Conservation (phyloP, 1,140 invertebrate species). For the Coenobita brevimanus region DNA sequence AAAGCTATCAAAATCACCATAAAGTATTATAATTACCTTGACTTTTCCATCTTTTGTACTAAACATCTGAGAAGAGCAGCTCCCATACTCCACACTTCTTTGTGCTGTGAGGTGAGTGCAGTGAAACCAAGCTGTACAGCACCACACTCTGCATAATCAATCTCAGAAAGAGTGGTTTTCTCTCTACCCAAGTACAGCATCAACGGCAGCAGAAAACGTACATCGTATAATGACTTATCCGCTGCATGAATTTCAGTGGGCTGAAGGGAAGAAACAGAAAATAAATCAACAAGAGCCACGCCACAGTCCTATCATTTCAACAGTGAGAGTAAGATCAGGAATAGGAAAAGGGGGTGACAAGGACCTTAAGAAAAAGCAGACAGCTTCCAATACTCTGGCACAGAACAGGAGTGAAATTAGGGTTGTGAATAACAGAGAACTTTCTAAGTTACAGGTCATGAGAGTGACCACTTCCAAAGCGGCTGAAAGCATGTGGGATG, state of each 20-base stretch:
- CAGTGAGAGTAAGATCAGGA: neutral
- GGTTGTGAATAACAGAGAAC: too few relatives aligned
- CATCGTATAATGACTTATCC: constrained; percentile 33
- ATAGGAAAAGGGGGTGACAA: neutral
- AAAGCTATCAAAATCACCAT: neutral
- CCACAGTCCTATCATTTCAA: neutral
- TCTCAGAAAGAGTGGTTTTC: neutral
- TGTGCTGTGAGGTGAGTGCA: constrained; percentile 37
- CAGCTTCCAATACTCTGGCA: too few relatives aligned
- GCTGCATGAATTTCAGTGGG: constrained; percentile 14
- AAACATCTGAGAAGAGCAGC: constrained; percentile 46
- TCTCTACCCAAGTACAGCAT: constrained; percentile 29
- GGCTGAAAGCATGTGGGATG: too few relatives aligned
- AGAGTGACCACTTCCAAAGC: too few relatives aligned
- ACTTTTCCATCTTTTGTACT: constrained; percentile 40
- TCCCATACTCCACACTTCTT: constrained; percentile 32
- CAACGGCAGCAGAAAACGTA: constrained; percentile 48
- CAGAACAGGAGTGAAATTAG: too few relatives aligned
- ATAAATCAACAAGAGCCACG: too few relatives aligned
- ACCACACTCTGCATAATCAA: constrained; percentile 46
- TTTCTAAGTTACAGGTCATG: too few relatives aligned
- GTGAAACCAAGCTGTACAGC: constrained; percentile 39
- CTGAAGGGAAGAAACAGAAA: constrained; percentile 4
- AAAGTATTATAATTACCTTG: constrained; percentile 21
- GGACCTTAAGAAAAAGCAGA: too few relatives aligned